phyloP scores from a whole-genome alignment of 1,140 invertebrate species.

The Habropoda laboriosa region DNA sequence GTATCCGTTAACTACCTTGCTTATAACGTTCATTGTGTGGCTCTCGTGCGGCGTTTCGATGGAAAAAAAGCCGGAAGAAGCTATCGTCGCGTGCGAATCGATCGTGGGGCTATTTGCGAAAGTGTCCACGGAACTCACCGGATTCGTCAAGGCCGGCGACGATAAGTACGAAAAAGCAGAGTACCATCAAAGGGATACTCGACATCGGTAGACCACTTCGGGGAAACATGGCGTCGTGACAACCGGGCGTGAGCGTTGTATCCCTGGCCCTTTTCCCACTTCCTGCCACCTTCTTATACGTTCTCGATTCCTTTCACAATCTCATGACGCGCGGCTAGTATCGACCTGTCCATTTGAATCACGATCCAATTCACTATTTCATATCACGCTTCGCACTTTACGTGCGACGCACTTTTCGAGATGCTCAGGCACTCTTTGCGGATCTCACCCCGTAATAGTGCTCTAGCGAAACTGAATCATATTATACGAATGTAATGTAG shows the following conservation, averaged over 20 bases:
- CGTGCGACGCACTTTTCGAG: conserved; percentile 50
- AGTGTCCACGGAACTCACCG: conserved; percentile 62
- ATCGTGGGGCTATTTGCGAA: not conserved
- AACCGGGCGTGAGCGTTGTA: conserved; percentile 70
- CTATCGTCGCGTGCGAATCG: not conserved
- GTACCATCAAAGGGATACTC: conserved; percentile 59
- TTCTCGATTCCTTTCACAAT: conserved; percentile 36
- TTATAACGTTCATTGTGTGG: conserved; percentile 4
- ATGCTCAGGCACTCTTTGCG: conserved; percentile 33
- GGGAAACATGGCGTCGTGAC: conserved; percentile 75
- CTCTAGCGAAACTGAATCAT: conserved; percentile 56
- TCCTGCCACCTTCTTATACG: conserved; percentile 36
- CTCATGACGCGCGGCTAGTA: conserved; percentile 40
- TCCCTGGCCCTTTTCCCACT: conserved; percentile 52
- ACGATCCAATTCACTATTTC: conserved; percentile 35
- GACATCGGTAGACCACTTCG: conserved; percentile 68
- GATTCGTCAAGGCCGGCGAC: conserved; percentile 60
- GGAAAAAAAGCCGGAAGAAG: conserved; percentile 9
- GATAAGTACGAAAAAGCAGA: conserved; percentile 62
- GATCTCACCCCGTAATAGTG: conserved; percentile 48
- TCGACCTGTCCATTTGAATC: conserved; percentile 39
- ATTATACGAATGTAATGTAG: conserved; percentile 34
- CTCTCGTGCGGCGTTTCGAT: not conserved
- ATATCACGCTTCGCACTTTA: conserved; percentile 52
- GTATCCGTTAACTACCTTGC: conserved; percentile 6